Evolutionary conservation across 2,888 invertebrate genomes (phyloP).

Genomic region (Encarsia formosa): DNA sequence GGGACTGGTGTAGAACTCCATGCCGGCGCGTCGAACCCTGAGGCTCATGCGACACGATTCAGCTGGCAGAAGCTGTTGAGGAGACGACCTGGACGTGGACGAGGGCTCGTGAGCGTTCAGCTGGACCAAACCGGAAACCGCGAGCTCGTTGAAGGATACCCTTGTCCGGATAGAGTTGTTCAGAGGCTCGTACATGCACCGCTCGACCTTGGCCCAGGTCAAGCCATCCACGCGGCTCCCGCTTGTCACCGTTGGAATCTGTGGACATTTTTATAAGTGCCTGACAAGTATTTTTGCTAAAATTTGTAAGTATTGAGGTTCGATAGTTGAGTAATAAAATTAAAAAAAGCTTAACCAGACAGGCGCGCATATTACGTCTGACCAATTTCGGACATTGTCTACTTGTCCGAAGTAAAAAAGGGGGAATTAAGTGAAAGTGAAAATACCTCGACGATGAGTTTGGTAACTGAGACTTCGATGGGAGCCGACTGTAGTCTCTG

Average conservation of each 20-base stretch:
- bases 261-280: neutral
- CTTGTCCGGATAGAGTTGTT: constrained; percentile 73
- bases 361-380: neutral
- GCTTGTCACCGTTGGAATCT: neutral
- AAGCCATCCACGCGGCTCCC: constrained; percentile 19
- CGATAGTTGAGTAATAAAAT: no score
- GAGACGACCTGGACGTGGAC: neutral
- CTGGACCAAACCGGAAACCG: constrained; percentile 73
- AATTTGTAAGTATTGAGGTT: no score
- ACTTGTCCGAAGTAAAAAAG: neutral
- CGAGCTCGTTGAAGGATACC: constrained; percentile 73
- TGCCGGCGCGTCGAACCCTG: constrained; percentile 70
- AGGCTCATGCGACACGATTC: constrained; percentile 75
- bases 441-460: constrained; percentile 42
- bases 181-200: constrained; percentile 70
- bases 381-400: neutral
- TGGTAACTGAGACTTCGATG: constrained; percentile 34
- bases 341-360: no score
- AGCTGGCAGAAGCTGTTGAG: constrained; percentile 39
- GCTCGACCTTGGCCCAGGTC: constrained; percentile 61
- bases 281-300: no score
- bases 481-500: constrained; percentile 44
- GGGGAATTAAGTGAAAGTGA: neutral
- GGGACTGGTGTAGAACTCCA: constrained; percentile 69
- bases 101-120: constrained; percentile 44